Conservation (phyloP, 2,797 vertebrate genomes). For the Helicolenus hilgendorfi region DNA sequence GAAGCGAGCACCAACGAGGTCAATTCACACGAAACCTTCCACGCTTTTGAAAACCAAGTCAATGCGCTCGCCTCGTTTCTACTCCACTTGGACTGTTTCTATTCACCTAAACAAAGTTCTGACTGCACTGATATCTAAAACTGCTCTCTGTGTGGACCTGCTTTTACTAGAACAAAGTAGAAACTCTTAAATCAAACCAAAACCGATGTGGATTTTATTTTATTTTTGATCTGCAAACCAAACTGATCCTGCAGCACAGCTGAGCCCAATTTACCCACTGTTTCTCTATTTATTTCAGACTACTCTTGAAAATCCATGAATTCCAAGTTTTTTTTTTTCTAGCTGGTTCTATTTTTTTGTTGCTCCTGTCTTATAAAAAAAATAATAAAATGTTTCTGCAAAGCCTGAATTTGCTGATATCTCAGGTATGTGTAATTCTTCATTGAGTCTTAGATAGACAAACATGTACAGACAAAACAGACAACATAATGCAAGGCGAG, state of each 20-base stretch:
- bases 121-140: slow-evolving; percentile 24
- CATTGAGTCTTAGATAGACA: background rate
- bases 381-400: slow-evolving; percentile 37
- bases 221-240: background rate
- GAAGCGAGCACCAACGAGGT: background rate
- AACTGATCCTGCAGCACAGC: slow-evolving; percentile 15
- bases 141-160: background rate
- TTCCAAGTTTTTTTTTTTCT: background rate
- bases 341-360: background rate
- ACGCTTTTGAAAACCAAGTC: background rate
- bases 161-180: background rate
- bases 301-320: background rate
- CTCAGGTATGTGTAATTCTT: background rate
- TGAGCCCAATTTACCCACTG: background rate
- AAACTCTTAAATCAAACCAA: background rate
- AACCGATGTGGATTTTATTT: background rate
- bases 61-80: background rate
- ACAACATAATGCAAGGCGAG: background rate
- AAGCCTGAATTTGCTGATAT: background rate
- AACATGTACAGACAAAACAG: background rate
- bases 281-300: slow-evolving; percentile 65
- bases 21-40: background rate
- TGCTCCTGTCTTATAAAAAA: slow-evolving; percentile 14
- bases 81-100: background rate
- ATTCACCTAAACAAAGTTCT: background rate